These are phyloP conservation scores for Brachyopa scutellaris DNA, from an alignment of 2,888 invertebrate genomes.

Conservation along the genomic window DNA sequence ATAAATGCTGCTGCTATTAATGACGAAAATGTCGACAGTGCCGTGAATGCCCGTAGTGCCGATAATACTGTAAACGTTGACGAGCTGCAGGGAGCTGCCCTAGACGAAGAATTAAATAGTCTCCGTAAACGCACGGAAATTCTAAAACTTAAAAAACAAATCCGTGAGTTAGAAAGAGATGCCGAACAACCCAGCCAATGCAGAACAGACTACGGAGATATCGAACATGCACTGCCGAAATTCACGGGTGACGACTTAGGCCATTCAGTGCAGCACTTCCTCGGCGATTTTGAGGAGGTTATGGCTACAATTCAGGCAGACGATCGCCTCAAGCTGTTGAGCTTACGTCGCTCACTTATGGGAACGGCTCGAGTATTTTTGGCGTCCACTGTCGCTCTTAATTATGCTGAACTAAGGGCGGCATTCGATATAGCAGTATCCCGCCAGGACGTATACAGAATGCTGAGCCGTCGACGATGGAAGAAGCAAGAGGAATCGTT, in stretches of 20 bases:
- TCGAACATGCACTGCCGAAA: slow-evolving; percentile 16
- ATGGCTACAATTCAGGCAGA: slow-evolving; percentile 16
- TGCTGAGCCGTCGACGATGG: slow-evolving; percentile 5
- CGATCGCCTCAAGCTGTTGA: no score
- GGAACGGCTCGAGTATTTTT: not conserved
- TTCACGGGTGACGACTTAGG: slow-evolving; percentile 9
- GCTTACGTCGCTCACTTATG: no score
- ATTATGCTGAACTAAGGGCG: slow-evolving; percentile 3
- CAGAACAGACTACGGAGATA: not conserved
- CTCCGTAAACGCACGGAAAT: not conserved
- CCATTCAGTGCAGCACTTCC: slow-evolving; percentile 12
- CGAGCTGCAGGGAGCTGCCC: no score
- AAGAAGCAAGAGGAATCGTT: slow-evolving; percentile 18
- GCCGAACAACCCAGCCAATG: not conserved
- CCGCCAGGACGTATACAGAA: slow-evolving; percentile 33
- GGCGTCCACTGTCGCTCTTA: not conserved
- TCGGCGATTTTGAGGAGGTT: slow-evolving; percentile 34
- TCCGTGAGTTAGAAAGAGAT: no score
- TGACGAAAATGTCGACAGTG: not conserved
- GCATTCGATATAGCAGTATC: slow-evolving; percentile 33
- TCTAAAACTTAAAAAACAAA: not conserved
- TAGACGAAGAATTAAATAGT: no score
- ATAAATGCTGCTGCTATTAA: not conserved
- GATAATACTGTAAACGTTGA: no score
- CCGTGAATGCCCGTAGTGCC: no score